Conservation (phyloP, 2,797 vertebrate species). For the Sebastes baramenuke region DNA sequence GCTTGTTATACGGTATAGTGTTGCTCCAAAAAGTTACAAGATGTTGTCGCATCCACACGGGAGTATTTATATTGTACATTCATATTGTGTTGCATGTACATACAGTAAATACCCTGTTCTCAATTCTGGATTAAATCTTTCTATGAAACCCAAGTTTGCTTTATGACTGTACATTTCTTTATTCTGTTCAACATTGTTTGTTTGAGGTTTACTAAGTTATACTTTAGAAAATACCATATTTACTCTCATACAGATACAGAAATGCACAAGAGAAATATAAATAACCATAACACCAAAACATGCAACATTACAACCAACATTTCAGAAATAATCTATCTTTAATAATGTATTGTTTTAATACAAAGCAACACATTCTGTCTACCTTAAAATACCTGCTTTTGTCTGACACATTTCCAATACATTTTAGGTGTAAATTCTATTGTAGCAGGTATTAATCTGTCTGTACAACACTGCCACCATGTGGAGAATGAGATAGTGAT, state of each 20-base stretch:
- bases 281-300: not conserved
- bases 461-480: slow-evolving; percentile 56
- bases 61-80: slow-evolving; percentile 77
- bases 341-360: not conserved
- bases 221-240: not conserved
- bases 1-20: slow-evolving; percentile 63
- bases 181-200: not conserved
- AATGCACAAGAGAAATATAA: not conserved
- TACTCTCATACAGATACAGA: not conserved
- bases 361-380: not conserved
- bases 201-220: not conserved
- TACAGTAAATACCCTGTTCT: slow-evolving; percentile 70
- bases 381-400: not conserved
- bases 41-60: slow-evolving; percentile 69
- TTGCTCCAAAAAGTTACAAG: slow-evolving; percentile 61
- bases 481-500: slow-evolving; percentile 19
- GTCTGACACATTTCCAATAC: not conserved
- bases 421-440: not conserved
- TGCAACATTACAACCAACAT: not conserved
- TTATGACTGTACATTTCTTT: not conserved
- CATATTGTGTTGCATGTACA: slow-evolving; percentile 84
- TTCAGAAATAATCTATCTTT: not conserved
- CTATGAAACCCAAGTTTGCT: slow-evolving; percentile 53
- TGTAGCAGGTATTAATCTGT: not conserved
- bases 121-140: slow-evolving; percentile 79